phyloP scores from a whole-genome alignment of 2,113 vertebrate genomes.

The Urocitellus parryii region DNA sequence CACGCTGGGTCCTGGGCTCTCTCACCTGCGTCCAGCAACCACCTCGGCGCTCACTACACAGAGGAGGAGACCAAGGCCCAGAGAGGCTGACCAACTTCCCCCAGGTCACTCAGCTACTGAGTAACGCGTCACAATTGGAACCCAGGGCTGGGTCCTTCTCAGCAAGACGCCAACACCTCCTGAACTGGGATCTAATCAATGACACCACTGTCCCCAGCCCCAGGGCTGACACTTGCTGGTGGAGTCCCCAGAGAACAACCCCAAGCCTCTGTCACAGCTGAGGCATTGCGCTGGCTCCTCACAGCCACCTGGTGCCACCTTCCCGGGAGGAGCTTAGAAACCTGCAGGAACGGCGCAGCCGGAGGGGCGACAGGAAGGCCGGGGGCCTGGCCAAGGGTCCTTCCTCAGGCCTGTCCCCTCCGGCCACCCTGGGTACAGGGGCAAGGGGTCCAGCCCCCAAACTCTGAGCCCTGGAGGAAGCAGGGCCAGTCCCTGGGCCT shows the following conservation, averaged over 20 bases:
- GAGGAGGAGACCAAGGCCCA: conserved; percentile 44
- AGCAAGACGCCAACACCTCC: neutral
- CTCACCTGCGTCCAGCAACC: neutral
- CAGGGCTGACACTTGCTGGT: neutral
- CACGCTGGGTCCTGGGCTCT: neutral
- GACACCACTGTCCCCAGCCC: neutral
- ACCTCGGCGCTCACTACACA: neutral
- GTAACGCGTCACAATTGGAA: neutral
- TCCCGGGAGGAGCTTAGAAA: neutral
- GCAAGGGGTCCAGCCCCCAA: neutral
- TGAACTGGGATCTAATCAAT: neutral
- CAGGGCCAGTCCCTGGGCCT: neutral
- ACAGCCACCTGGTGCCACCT: neutral
- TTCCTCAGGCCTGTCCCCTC: neutral
- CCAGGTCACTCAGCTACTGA: neutral
- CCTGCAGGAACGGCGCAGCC: neutral
- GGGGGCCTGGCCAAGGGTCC: neutral
- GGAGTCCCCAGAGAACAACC: neutral
- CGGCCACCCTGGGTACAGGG: neutral
- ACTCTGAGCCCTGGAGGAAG: neutral
- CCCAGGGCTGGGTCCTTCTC: neutral
- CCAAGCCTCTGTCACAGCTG: neutral
- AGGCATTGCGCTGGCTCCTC: neutral
- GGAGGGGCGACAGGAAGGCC: neutral
- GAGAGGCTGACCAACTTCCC: neutral